Evolutionary conservation across 2,113 vertebrate genomes (phyloP).

Genomic region (Tenebrosternarchus preto): DNA sequence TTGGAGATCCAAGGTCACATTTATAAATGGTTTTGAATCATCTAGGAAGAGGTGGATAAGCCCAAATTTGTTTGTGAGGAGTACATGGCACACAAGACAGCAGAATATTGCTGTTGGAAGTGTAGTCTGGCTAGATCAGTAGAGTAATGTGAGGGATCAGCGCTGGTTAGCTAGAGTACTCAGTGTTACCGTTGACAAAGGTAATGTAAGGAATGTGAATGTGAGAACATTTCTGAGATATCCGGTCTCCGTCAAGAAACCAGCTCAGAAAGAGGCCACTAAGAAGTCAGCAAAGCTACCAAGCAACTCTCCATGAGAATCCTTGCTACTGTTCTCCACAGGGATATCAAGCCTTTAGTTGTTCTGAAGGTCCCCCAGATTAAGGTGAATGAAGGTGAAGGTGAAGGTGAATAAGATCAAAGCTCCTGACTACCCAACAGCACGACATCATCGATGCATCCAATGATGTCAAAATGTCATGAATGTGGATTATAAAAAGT

Average conservation of each 20-base stretch:
- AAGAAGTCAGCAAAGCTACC: too few species aligned
- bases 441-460: too few species aligned
- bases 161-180: slow-evolving; percentile 35
- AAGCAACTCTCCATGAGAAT: not conserved
- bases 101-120: not conserved
- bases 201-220: slow-evolving; percentile 35
- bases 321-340: slow-evolving; percentile 19
- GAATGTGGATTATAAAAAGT: too few species aligned
- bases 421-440: too few species aligned
- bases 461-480: too few species aligned
- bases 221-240: slow-evolving; percentile 34
- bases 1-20: too few species aligned
- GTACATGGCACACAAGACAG: not conserved
- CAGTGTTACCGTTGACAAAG: slow-evolving; percentile 19
- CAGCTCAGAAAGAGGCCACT: not conserved
- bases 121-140: not conserved
- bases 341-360: slow-evolving; percentile 17
- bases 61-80: too few species aligned
- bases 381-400: too few species aligned
- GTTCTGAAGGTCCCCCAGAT: too few species aligned
- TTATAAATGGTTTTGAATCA: too few species aligned
- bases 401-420: too few species aligned
- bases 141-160: slow-evolving; percentile 27
- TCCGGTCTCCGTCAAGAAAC: not conserved
- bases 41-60: too few species aligned